A percentile compares a stretch with the other conserved stretches of the same genome.
Evolutionary conservation across 2,797 vertebrate genomes (phyloP).

Genomic region (Brachyrhaphis roseni): DNA sequence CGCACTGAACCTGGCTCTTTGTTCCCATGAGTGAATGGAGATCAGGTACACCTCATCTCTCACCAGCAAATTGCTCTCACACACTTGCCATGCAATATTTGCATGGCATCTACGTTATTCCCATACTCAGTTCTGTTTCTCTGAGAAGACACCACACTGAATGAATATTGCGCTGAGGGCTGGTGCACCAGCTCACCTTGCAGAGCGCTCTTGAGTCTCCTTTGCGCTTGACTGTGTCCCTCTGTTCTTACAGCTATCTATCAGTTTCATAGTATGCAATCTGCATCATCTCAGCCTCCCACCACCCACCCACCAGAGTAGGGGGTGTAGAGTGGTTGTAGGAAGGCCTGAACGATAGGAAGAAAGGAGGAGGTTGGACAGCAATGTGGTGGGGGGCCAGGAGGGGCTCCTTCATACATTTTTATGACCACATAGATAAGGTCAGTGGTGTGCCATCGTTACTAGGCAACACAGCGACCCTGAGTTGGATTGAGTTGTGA

Average conservation of each 20-base stretch:
- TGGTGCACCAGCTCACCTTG: conserved; percentile 68
- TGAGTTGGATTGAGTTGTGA: conserved; percentile 84
- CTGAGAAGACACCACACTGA: conserved; percentile 43
- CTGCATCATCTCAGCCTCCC: conserved; percentile 78
- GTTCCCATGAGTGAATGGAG: conserved; percentile 37
- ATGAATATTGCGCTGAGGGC: conserved; percentile 58
- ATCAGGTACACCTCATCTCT: conserved; percentile 50
- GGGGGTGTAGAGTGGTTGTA: conserved; percentile 51
- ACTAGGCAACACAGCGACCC: conserved; percentile 87
- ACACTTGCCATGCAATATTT: conserved; percentile 14
- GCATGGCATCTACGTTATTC: conserved; percentile 10
- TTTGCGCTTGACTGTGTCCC: conserved; percentile 74
- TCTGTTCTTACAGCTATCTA: conserved; percentile 74
- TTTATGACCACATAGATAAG: conserved; percentile 89
- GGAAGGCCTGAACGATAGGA: conserved; percentile 56
- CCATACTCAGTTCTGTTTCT: conserved; percentile 21
- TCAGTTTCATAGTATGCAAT: conserved; percentile 79
- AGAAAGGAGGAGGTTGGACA: conserved; percentile 52
- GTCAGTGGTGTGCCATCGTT: conserved; percentile 87
- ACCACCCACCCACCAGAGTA: conserved; percentile 68
- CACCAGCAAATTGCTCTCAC: conserved; percentile 44
- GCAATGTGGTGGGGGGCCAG: conserved; percentile 21
- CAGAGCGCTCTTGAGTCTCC: conserved; percentile 65
- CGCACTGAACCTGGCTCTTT: conserved; percentile 39
- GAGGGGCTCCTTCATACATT: conserved; percentile 83